Evolutionary conservation across 2,113 vertebrate genomes (phyloP).

Genomic region (Zosterops japonicus): DNA sequence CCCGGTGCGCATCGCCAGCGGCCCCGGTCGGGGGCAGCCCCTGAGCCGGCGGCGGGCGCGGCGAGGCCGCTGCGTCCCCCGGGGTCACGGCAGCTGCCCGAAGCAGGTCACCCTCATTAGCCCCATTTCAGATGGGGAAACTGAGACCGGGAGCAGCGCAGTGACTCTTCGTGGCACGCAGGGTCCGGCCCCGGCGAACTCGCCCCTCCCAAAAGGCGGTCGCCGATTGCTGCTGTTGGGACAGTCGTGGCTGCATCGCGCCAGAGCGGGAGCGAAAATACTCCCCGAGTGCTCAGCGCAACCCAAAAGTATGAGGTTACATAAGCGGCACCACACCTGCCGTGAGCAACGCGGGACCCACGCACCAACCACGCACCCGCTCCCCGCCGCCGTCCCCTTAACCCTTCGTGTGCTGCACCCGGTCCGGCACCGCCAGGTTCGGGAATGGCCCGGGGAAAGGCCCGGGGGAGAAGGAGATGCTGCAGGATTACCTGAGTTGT

Average conservation of each 20-base stretch:
- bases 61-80: background rate
- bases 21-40: background rate
- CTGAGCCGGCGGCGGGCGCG: accelerated
- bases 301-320: conserved; percentile 36
- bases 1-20: accelerated
- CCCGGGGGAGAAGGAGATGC: background rate
- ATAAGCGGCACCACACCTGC: conserved; percentile 46
- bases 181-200: background rate
- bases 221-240: background rate
- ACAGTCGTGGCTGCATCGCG: background rate
- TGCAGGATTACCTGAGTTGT: accelerated
- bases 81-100: background rate
- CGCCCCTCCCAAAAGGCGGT: conserved; percentile 10
- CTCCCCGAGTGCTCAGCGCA: background rate
- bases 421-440: accelerated
- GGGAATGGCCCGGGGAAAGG: background rate
- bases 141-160: background rate
- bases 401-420: background rate
- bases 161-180: background rate
- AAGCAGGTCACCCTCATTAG: conserved; percentile 21
- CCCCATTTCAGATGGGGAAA: conserved; percentile 47
- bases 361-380: background rate
- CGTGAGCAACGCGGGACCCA: conserved; percentile 30
- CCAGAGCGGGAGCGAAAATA: background rate
- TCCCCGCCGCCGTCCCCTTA: background rate